Conservation (phyloP, 53 echinoderm and acorn worm genomes). For the Holothuria leucospilota region DNA sequence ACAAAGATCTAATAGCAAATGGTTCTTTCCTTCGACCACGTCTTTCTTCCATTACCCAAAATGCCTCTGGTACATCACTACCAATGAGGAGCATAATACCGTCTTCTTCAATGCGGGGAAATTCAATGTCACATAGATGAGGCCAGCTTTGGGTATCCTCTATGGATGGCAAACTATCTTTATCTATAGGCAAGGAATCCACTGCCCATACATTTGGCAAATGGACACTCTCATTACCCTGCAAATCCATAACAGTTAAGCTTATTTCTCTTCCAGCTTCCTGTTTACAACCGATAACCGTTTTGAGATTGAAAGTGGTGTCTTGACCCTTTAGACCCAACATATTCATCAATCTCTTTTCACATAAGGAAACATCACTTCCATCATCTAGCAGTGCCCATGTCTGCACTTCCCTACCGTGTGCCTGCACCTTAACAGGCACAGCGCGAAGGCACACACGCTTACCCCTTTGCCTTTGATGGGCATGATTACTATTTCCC, state of each 20-base stretch:
- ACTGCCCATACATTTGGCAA: slow-evolving; percentile 55
- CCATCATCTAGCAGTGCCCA: slow-evolving; percentile 35
- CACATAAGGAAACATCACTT: slow-evolving; percentile 25
- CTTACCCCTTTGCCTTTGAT: not conserved
- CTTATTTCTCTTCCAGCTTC: not conserved
- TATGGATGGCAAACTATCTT: slow-evolving; percentile 3
- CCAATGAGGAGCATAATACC: not conserved
- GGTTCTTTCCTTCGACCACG: too few relatives aligned
- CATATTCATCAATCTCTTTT: slow-evolving; percentile 9
- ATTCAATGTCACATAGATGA: slow-evolving; percentile 33
- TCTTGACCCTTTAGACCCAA: not conserved
- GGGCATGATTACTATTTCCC: too few relatives aligned
- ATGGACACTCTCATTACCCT: not conserved
- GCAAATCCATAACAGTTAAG: not conserved
- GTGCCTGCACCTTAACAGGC: slow-evolving; percentile 6
- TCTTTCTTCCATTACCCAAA: too few relatives aligned
- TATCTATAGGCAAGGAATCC: slow-evolving; percentile 36
- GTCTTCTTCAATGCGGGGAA: slow-evolving; percentile 21
- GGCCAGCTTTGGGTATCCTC: slow-evolving; percentile 42
- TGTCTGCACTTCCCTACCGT: not conserved
- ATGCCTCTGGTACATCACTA: too few relatives aligned
- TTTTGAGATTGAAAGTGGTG: not conserved
- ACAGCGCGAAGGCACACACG: not conserved
- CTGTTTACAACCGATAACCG: not conserved
- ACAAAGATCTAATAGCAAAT: slow-evolving; percentile 4